Evolutionary conservation across 2,113 vertebrate genomes (phyloP).

Genomic region (Columba livia): DNA sequence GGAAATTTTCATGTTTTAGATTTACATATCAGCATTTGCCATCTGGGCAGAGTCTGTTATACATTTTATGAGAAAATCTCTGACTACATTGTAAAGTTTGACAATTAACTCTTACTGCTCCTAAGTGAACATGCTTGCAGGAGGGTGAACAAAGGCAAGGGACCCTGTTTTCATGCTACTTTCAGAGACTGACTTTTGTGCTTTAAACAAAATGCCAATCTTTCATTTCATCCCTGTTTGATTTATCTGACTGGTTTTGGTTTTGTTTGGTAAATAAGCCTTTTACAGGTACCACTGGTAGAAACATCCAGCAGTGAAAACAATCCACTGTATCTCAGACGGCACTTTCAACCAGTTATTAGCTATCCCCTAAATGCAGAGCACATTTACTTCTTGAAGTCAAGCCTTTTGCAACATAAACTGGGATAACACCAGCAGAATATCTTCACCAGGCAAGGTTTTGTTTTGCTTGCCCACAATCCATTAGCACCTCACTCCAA

Average conservation of each 20-base stretch:
- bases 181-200: neutral
- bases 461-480: neutral
- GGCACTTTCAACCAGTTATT: neutral
- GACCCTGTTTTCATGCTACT: neutral
- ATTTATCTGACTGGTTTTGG: neutral
- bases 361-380: neutral
- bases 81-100: conserved; percentile 61
- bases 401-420: neutral
- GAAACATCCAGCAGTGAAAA: neutral
- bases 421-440: neutral
- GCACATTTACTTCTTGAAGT: neutral
- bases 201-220: neutral
- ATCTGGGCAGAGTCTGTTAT: conserved; percentile 73
- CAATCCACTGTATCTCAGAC: too few relatives aligned
- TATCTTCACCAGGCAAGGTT: neutral
- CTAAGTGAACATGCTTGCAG: conserved; percentile 64
- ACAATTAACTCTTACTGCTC: conserved; percentile 68
- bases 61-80: conserved; percentile 70
- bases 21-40: conserved; percentile 73
- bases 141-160: conserved; percentile 61
- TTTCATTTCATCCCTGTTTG: neutral
- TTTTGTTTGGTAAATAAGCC: neutral
- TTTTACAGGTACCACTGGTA: neutral
- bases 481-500: neutral
- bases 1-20: conserved; percentile 74